phyloP scores from a whole-genome alignment of 2,113 vertebrate species.

The Formicarius rufipectus region DNA sequence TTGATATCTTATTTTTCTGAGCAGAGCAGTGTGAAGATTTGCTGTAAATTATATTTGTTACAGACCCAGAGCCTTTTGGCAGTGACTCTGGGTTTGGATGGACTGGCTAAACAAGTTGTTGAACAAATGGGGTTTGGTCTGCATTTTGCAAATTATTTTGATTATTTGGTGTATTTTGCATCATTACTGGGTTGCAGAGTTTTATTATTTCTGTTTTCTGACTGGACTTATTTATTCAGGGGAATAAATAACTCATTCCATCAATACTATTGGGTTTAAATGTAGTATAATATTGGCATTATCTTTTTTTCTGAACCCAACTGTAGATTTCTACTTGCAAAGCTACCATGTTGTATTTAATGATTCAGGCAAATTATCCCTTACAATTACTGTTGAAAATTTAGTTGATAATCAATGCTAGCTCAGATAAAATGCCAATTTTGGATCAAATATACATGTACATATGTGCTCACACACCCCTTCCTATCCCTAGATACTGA shows the following conservation, averaged over 20 bases:
- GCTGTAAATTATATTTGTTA: slow-evolving; percentile 15
- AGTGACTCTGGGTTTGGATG: not conserved
- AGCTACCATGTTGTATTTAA: not conserved
- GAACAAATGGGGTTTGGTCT: not conserved
- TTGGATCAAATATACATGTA: not conserved
- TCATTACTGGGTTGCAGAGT: not conserved
- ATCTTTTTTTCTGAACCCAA: not conserved
- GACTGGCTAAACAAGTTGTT: slow-evolving; percentile 5
- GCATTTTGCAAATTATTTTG: slow-evolving; percentile 14
- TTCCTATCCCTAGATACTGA: not conserved
- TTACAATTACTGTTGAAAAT: not conserved
- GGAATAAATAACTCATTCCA: not conserved
- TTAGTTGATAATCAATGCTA: not conserved
- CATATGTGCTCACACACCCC: not conserved
- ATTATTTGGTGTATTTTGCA: not conserved
- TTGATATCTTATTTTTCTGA: slow-evolving; percentile 14
- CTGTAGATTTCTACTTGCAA: not conserved
- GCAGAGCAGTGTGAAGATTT: not conserved
- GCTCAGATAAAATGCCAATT: slow-evolving; percentile 14
- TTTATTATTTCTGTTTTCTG: slow-evolving; percentile 9
- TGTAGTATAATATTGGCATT: not conserved
- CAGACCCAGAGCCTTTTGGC: slow-evolving; percentile 20
- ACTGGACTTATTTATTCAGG: not conserved
- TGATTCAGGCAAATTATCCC: not conserved
- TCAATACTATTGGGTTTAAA: not conserved